These are phyloP conservation scores for Philopedon plagiatum DNA, from an alignment of 2,888 invertebrate species.

Conservation along the genomic window DNA sequence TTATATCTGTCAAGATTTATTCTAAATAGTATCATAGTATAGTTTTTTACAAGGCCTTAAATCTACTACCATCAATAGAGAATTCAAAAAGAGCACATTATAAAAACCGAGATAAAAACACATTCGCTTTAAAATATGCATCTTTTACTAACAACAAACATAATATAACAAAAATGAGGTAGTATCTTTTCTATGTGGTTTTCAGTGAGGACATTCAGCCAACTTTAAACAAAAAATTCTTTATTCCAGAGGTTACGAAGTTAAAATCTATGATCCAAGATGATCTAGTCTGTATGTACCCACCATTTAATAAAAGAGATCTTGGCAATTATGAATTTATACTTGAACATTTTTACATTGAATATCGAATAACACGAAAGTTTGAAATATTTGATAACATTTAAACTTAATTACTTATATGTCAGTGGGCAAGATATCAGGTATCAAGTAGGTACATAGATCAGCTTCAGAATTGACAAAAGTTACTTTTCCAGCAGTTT, in stretches of 20 bases:
- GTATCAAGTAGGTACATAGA: conserved; percentile 82
- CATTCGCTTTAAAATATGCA: too few species aligned
- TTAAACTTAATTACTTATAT: conserved; percentile 68
- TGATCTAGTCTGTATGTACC: not conserved
- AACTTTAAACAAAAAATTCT: too few species aligned
- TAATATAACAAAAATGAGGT: not conserved
- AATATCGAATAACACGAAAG: not conserved
- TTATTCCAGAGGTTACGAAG: too few species aligned
- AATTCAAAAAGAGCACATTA: too few species aligned
- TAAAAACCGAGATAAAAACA: too few species aligned
- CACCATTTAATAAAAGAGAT: not conserved
- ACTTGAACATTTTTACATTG: not conserved
- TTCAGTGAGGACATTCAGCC: too few species aligned
- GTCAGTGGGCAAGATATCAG: conserved; percentile 82
- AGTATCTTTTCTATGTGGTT: not conserved
- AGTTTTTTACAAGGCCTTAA: too few species aligned
- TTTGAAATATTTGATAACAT: not conserved
- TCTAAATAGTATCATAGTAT: too few species aligned
- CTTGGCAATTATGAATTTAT: not conserved
- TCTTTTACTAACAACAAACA: too few species aligned
- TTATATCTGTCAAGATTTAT: too few species aligned
- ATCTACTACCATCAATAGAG: too few species aligned
- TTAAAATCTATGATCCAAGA: too few species aligned
- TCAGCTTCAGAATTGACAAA: conserved; percentile 81
- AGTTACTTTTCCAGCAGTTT: conserved; percentile 82